Evolutionary conservation across 2,888 invertebrate genomes (phyloP), one percentile per base, ranked within the genome.

Genomic region (Orthosia gracilis): DNA sequence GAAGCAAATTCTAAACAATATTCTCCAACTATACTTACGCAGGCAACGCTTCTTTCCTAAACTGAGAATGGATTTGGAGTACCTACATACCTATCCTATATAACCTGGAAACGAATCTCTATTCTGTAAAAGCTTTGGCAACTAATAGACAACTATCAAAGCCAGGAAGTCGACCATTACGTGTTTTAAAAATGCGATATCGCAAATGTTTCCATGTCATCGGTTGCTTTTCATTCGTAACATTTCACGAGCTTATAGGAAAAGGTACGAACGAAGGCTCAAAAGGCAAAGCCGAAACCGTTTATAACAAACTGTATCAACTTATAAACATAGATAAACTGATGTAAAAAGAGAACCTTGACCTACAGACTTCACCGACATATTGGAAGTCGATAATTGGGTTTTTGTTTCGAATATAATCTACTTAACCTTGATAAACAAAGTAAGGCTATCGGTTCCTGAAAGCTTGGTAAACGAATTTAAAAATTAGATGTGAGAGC

Each of bases 271-370:
- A 7, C 21, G 58, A 80, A 76, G 23, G 82, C 76, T 7, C 5
- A 64, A 21, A 81, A 54, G 21, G 5, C 21, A 15, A 9, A 17
- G 0, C 45, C 18, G 47, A 74, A 76, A 75, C 81, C 76, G 17
- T 47, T 58, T 26, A 26, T 26, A 63, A 52, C 50, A 3, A 52
- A 63, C 52, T 49, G 52, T 63, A 76, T 31, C 17, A 55, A 76
- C 31, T 52, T 80, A 54, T 15, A 55, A 65, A 55, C 12, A 49
- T 17, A 59, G 55, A 63, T 59, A 55, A 65, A 55, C 50, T 55
- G 13, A 76, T 77, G 65, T 49, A 66, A 61, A 61, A 65, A 31
- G 18, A 3, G 0, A 66, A 62, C 66, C 76, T 82, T 77, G 82
- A 77, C 64, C 65, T 55, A n/a, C 4, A 18, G 45, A 54, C 59